phyloP scores from a whole-genome alignment of 2,888 invertebrate species.

The Agrochola macilenta region DNA sequence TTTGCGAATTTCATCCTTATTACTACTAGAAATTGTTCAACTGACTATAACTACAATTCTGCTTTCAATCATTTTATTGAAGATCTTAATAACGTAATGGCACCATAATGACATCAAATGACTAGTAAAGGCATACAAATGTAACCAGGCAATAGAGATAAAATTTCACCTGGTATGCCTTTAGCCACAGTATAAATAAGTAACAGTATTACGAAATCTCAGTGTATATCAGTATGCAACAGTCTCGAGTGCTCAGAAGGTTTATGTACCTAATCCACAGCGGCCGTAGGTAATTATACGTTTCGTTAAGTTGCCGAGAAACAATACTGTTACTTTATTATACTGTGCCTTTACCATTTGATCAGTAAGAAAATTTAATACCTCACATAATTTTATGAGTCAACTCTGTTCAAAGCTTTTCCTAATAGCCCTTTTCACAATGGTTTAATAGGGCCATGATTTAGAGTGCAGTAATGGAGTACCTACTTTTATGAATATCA shows the following conservation, averaged over 20 bases:
- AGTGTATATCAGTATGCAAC: too few species aligned
- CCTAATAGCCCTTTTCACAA: background rate
- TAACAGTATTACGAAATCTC: too few species aligned
- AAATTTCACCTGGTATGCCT: conserved; percentile 17
- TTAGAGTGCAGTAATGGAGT: background rate
- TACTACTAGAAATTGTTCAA: too few species aligned
- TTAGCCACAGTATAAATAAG: too few species aligned
- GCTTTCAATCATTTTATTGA: conserved; percentile 23
- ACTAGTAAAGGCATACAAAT: conserved; percentile 15
- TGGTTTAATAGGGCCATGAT: background rate
- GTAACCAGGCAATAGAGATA: conserved; percentile 7
- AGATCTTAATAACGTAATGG: conserved; percentile 19
- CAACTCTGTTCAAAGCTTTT: conserved; percentile 31
- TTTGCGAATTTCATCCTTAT: too few species aligned
- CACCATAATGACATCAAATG: conserved; percentile 2
- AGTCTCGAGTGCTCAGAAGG: too few species aligned
- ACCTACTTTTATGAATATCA: background rate
- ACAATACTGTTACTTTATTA: too few species aligned
- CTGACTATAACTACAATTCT: too few species aligned
- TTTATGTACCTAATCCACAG: too few species aligned
- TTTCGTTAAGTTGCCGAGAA: too few species aligned
- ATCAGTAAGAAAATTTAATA: conserved; percentile 23
- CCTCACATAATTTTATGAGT: conserved; percentile 27
- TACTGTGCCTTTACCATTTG: background rate
- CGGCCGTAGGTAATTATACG: too few species aligned